Conservation (phyloP, 2,888 invertebrate species). For the Eulithis prunata region DNA sequence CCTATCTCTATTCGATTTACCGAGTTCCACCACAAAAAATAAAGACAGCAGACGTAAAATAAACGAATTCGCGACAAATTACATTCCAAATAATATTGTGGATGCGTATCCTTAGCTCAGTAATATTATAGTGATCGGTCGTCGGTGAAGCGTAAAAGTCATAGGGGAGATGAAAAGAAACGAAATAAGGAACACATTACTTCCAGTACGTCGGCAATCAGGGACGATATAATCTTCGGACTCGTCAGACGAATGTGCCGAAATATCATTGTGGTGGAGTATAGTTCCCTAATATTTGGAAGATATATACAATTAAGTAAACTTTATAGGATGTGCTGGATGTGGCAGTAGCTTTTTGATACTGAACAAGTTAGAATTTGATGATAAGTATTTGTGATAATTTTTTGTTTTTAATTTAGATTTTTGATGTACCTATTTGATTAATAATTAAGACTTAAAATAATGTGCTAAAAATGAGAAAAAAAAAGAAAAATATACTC, state of each 20-base stretch:
- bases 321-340: no score
- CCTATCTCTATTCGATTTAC: constrained; percentile 30
- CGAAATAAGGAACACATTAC: constrained; percentile 63
- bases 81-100: constrained; percentile 61
- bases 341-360: no score
- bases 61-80: constrained; percentile 53
- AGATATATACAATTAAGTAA: not conserved
- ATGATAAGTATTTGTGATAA: no score
- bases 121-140: constrained; percentile 55
- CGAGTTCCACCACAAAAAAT: constrained; percentile 30
- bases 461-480: not conserved
- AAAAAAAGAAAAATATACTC: constrained; percentile 6
- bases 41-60: constrained; percentile 41
- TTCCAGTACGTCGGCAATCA: constrained; percentile 64
- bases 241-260: constrained; percentile 55
- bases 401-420: no score
- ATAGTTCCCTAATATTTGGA: constrained; percentile 10
- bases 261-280: constrained; percentile 45
- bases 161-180: constrained; percentile 51
- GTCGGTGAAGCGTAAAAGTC: constrained; percentile 57
- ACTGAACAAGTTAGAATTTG: no score
- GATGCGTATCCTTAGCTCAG: constrained; percentile 53
- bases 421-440: no score
- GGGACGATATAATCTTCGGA: constrained; percentile 61
- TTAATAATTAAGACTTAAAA: not conserved